phyloP scores from a whole-genome alignment of 2,888 invertebrate genomes.

The Cerceris rybyensis region DNA sequence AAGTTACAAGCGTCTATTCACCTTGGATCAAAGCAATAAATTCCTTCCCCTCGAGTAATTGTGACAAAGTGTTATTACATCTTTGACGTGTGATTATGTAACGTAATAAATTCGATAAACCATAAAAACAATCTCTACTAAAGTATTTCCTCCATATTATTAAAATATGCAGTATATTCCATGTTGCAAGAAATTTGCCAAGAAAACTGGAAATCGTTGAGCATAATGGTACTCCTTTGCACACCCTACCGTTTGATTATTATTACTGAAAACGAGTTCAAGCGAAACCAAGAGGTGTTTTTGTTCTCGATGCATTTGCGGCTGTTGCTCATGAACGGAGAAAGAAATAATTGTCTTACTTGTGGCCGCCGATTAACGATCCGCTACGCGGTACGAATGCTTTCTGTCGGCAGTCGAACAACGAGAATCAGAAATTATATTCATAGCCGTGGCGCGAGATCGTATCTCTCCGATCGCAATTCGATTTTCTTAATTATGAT shows the following conservation, averaged over 20 bases:
- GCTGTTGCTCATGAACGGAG: constrained; percentile 13
- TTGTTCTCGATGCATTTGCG: constrained; percentile 25
- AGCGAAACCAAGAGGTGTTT: constrained; percentile 50
- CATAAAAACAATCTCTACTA: constrained; percentile 17
- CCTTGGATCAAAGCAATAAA: neutral
- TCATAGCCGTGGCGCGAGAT: constrained; percentile 2
- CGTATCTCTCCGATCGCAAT: constrained; percentile 14
- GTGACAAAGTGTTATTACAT: neutral
- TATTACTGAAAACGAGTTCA: constrained; percentile 43
- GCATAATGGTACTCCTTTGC: constrained; percentile 42
- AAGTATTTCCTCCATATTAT: constrained; percentile 36
- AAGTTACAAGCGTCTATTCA: neutral
- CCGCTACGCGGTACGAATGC: constrained; percentile 17
- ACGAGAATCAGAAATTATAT: constrained; percentile 21
- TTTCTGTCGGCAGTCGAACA: neutral
- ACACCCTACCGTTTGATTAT: constrained; percentile 48
- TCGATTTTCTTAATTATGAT: constrained; percentile 32
- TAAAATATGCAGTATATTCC: constrained; percentile 28
- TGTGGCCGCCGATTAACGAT: constrained; percentile 39
- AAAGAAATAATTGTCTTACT: constrained; percentile 43
- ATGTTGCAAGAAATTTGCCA: constrained; percentile 14
- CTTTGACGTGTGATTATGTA: constrained; percentile 1
- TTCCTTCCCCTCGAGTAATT: constrained; percentile 4
- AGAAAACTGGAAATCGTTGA: constrained; percentile 30
- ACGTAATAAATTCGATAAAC: constrained; percentile 1